These are phyloP conservation scores for Dinocampus coccinellae DNA, from an alignment of 2,888 invertebrate species.

Conservation along the genomic window DNA sequence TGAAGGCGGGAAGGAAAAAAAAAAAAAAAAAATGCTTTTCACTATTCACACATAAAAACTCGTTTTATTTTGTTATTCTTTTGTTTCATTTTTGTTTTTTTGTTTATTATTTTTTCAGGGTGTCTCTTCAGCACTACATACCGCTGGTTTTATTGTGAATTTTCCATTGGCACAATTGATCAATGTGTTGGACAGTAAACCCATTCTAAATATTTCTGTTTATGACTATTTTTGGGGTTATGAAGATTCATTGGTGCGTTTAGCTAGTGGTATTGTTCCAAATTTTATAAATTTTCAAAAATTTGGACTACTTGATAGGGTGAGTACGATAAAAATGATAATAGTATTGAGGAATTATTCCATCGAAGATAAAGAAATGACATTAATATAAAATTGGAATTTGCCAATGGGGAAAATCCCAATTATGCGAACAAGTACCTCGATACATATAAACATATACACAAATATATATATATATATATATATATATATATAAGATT, in stretches of 20 bases:
- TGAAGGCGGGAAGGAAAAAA: neutral
- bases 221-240: conserved; percentile 87
- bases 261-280: conserved; percentile 80
- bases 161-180: conserved; percentile 75
- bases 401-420: conserved; percentile 14
- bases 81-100: too few species aligned
- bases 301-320: conserved; percentile 86
- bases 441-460: conserved; percentile 6
- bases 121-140: conserved; percentile 72
- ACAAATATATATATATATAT: conserved; percentile 1
- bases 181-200: conserved; percentile 72
- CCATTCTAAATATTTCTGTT: conserved; percentile 76
- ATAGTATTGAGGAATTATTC: too few species aligned
- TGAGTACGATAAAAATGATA: conserved; percentile 71
- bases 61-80: conserved; percentile 25
- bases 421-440: conserved; percentile 24
- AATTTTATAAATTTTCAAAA: conserved; percentile 85
- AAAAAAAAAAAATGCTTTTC: neutral
- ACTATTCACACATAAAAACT: neutral
- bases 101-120: conserved; percentile 69
- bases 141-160: conserved; percentile 73
- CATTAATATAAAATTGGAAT: conserved; percentile 5
- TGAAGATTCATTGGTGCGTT: conserved; percentile 78
- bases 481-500: conserved; percentile 11
- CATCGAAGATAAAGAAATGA: too few species aligned